A percentile compares a stretch with the other conserved stretches of the same genome.
Evolutionary conservation across 2,113 vertebrate species (phyloP).

Genomic region (Carlito syrichta): DNA sequence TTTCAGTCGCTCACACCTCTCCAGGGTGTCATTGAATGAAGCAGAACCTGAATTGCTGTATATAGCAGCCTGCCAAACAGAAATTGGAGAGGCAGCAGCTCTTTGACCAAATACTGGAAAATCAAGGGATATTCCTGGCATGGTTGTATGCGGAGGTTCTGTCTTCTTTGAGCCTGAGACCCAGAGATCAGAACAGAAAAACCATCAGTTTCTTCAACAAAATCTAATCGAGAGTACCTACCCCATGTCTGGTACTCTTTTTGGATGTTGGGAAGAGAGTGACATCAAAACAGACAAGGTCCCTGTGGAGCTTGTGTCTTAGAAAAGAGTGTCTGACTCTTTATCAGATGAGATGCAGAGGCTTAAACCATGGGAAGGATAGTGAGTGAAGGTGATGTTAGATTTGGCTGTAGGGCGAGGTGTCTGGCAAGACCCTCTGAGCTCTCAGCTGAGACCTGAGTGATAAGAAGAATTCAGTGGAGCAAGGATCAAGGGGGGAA

Average conservation of each 20-base stretch:
- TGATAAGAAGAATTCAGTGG: not conserved
- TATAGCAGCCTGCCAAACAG: not conserved
- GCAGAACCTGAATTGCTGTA: not conserved
- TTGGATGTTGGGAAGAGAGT: not conserved
- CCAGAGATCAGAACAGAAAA: not conserved
- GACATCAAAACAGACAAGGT: not conserved
- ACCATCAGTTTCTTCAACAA: not conserved
- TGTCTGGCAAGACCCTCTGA: not conserved
- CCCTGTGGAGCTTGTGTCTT: not conserved
- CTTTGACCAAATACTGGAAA: not conserved
- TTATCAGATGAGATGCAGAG: not conserved
- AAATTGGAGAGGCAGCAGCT: not conserved
- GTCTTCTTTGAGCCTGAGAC: not conserved
- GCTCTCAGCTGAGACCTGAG: not conserved
- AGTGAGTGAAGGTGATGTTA: not conserved
- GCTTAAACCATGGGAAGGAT: too few species aligned
- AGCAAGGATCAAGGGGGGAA: not conserved
- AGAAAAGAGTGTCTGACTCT: not conserved
- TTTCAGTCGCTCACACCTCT: not conserved
- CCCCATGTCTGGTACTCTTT: not conserved
- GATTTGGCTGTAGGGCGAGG: too few species aligned
- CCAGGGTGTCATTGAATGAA: not conserved
- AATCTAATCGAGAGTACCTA: not conserved
- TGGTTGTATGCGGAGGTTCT: not conserved
- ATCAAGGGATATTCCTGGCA: not conserved